These are phyloP conservation scores for Caenorhabditis sinica DNA, from an alignment of 2,888 invertebrate species.

Conservation along the genomic window DNA sequence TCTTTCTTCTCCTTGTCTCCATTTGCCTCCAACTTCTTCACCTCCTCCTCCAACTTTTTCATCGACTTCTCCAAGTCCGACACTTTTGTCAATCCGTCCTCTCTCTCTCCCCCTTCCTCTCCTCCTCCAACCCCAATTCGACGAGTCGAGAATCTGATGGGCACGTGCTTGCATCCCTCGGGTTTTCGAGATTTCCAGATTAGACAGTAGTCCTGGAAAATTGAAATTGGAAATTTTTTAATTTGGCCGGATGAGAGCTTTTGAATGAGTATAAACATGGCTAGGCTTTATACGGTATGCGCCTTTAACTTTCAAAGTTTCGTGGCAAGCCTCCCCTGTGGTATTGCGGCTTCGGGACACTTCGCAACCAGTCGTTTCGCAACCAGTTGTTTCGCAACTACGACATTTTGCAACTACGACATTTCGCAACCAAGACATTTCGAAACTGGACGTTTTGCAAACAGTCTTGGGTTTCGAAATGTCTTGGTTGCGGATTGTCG, in stretches of 20 bases:
- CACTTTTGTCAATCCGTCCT: not conserved
- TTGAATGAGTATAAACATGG: not conserved
- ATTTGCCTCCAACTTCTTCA: not conserved
- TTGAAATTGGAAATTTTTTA: not conserved
- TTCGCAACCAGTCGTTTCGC: too few species aligned
- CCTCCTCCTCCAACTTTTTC: not conserved
- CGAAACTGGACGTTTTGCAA: too few species aligned
- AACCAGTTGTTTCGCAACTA: too few species aligned
- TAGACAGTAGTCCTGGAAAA: constrained; percentile 1
- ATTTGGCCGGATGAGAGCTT: not conserved
- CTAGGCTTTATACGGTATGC: not conserved
- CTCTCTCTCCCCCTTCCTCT: not conserved
- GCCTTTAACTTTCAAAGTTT: not conserved
- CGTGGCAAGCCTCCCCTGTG: not conserved
- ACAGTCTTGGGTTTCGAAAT: too few species aligned
- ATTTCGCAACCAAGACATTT: too few species aligned
- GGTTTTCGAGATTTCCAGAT: constrained; percentile 18
- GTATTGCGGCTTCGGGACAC: too few species aligned
- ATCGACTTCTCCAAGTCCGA: not conserved
- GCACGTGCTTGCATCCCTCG: constrained; percentile 31
- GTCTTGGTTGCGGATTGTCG: too few species aligned
- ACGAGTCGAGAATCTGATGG: not conserved
- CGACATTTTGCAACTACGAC: too few species aligned
- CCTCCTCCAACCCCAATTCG: not conserved
- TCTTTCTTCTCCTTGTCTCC: too few species aligned